Percentiles rank a stretch among this genome's conserved stretches.
These are phyloP conservation scores for Myodes glareolus DNA, from an alignment of 2,113 vertebrate species.

Conservation along the genomic window DNA sequence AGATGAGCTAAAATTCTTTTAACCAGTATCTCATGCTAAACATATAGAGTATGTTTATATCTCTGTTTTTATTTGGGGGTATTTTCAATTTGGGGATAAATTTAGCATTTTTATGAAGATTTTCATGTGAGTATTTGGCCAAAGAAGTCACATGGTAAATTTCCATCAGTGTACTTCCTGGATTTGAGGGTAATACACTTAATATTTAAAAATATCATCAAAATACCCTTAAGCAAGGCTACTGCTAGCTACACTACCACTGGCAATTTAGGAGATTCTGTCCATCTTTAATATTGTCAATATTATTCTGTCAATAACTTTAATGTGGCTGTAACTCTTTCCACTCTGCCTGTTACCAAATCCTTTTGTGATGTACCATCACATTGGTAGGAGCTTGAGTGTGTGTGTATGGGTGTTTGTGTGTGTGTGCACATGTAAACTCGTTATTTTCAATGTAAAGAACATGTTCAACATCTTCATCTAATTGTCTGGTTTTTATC, in stretches of 20 bases:
- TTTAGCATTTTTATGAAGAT: constrained; percentile 8
- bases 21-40: background rate
- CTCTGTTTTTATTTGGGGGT: background rate
- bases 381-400: background rate
- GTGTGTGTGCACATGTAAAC: background rate
- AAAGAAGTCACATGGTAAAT: background rate
- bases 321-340: background rate
- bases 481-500: background rate
- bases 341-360: background rate
- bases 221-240: background rate
- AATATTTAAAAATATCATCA: background rate
- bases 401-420: background rate
- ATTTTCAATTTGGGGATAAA: background rate
- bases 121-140: background rate
- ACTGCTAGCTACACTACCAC: background rate
- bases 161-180: background rate
- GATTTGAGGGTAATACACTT: background rate
- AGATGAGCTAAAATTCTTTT: background rate
- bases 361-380: background rate
- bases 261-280: background rate
- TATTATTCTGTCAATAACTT: background rate
- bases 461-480: constrained; percentile 3
- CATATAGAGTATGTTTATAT: background rate
- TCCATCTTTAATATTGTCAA: too few relatives aligned
- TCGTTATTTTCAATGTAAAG: background rate